Evolutionary conservation across 2,113 vertebrate species (phyloP).

Genomic region (Micromys minutus): DNA sequence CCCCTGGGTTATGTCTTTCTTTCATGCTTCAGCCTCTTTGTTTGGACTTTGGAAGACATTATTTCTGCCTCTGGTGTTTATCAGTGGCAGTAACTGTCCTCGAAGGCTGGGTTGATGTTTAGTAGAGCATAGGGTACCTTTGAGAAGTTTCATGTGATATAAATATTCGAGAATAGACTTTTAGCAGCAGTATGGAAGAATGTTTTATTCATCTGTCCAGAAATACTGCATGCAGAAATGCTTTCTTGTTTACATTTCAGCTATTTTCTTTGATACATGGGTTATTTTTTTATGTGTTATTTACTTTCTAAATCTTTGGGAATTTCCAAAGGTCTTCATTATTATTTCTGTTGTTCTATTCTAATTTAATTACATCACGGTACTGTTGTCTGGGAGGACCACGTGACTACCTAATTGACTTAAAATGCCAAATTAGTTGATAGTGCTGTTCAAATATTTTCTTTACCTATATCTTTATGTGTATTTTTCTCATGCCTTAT

Average conservation of each 20-base stretch:
- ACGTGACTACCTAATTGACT: neutral
- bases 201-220: too few relatives aligned
- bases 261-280: slow-evolving; percentile 7
- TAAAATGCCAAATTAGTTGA: neutral
- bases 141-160: neutral
- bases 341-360: slow-evolving; percentile 25
- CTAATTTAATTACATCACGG: slow-evolving; percentile 9
- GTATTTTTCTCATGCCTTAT: neutral
- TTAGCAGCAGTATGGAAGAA: too few relatives aligned
- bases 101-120: neutral
- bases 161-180: neutral
- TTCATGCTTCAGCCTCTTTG: slow-evolving; percentile 56
- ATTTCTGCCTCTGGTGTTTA: slow-evolving; percentile 6
- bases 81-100: slow-evolving; percentile 1
- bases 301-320: slow-evolving; percentile 43
- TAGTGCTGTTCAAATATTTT: slow-evolving; percentile 43
- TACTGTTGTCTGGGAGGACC: neutral
- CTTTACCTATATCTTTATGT: neutral
- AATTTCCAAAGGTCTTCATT: slow-evolving; percentile 8
- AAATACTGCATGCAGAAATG: neutral
- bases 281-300: slow-evolving; percentile 26
- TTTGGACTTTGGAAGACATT: neutral
- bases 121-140: slow-evolving; percentile 9
- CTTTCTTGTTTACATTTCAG: slow-evolving; percentile 20
- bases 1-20: neutral